Percentiles rank a stretch among this genome's conserved stretches.
These are phyloP conservation scores for Drosophila birchii DNA, from an alignment of 2,888 invertebrate genomes.

Conservation along the genomic window DNA sequence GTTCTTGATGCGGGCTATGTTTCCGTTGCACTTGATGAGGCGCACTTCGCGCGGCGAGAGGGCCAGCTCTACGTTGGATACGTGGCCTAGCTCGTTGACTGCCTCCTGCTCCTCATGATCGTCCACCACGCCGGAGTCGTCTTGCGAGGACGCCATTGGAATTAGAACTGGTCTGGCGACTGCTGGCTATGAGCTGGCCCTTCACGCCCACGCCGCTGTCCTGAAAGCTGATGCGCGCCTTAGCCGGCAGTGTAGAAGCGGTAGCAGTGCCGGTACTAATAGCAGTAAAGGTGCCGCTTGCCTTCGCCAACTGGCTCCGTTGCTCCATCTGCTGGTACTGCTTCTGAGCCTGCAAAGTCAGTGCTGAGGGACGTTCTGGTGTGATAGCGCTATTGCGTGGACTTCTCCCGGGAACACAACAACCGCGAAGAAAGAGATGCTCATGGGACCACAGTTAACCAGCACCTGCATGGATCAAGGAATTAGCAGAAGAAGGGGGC, in stretches of 20 bases:
- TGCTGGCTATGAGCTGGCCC: constrained; percentile 89
- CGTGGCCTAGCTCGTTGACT: constrained; percentile 85
- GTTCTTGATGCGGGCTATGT: constrained; percentile 87
- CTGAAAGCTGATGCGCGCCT: constrained; percentile 81
- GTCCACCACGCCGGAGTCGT: constrained; percentile 95
- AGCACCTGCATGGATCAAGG: constrained; percentile 88
- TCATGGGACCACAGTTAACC: constrained; percentile 97
- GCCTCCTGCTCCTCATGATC: constrained; percentile 91
- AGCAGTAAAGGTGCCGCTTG: constrained; percentile 1
- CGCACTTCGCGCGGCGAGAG: constrained; percentile 89
- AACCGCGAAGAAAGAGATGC: constrained; percentile 97
- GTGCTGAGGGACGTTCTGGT: constrained; percentile 86
- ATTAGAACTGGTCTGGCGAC: constrained; percentile 91
- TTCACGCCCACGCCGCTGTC: constrained; percentile 81
- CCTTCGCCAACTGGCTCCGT: constrained; percentile 47
- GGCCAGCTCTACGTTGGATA: constrained; percentile 85
- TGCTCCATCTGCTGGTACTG: constrained; percentile 72
- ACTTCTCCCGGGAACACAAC: constrained; percentile 93
- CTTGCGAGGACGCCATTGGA: constrained; percentile 91
- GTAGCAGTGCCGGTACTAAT: constrained; percentile 2
- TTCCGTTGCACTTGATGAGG: constrained; percentile 90
- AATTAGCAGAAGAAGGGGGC: neutral
- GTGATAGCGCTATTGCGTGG: constrained; percentile 86
- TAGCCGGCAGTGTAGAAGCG: constrained; percentile 31
- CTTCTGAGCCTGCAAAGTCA: constrained; percentile 82